Evolutionary conservation across 2,797 vertebrate species (phyloP).

Genomic region (Phrynocephalus forsythii): DNA sequence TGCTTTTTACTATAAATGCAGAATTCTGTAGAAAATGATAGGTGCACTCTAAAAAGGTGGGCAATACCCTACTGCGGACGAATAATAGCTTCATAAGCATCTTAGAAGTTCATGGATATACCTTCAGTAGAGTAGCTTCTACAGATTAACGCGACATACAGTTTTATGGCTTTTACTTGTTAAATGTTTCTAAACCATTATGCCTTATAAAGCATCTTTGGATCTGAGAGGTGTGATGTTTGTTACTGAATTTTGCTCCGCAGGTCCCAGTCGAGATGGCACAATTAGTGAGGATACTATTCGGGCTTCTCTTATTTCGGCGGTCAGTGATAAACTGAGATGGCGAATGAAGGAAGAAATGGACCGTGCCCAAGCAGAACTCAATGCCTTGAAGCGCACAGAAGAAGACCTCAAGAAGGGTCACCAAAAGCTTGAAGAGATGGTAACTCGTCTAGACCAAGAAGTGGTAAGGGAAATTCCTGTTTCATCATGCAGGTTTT

Average conservation of each 20-base stretch:
- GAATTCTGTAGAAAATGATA: neutral
- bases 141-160: neutral
- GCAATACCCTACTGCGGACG: neutral
- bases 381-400: constrained; percentile 95
- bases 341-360: constrained; percentile 99
- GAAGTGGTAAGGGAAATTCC: constrained; percentile 90
- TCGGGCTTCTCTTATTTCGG: constrained; percentile 95
- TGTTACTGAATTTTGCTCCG: neutral
- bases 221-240: neutral
- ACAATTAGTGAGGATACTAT: constrained; percentile 98
- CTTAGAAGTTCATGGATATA: constrained; percentile 22
- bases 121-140: constrained; percentile 29
- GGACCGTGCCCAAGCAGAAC: constrained; percentile 96
- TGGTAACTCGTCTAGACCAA: constrained; percentile 95
- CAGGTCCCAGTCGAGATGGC: constrained; percentile 92
- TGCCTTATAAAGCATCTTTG: neutral
- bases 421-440: constrained; percentile 97
- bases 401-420: constrained; percentile 98
- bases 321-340: constrained; percentile 95
- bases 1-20: constrained; percentile 19
- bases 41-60: neutral
- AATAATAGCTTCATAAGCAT: neutral
- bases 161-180: constrained; percentile 8
- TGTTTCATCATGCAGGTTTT: neutral
- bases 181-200: neutral